phyloP scores from a whole-genome alignment of 2,797 vertebrate genomes.

The Loris lydekkerianus region DNA sequence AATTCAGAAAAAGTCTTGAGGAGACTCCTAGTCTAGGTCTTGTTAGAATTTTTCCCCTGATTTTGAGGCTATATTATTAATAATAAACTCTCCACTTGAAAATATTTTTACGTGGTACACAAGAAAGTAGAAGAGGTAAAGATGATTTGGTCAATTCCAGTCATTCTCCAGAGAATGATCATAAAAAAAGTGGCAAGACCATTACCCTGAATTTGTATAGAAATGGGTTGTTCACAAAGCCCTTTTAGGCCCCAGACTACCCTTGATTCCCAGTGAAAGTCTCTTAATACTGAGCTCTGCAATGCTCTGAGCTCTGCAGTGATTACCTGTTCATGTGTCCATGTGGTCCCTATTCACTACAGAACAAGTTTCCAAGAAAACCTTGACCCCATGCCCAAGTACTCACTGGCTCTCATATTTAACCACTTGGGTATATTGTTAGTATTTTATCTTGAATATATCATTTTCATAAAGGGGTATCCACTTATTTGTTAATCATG shows the following conservation, averaged over 20 bases:
- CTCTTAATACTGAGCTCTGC: not conserved
- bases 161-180: not conserved
- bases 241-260: too few relatives aligned
- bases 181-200: not conserved
- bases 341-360: not conserved
- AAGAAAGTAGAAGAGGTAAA: not conserved
- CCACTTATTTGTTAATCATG: not conserved
- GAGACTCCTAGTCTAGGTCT: not conserved
- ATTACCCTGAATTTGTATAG: not conserved
- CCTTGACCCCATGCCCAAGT: not conserved
- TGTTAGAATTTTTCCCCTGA: not conserved
- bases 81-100: not conserved
- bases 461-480: not conserved
- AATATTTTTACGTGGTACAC: not conserved
- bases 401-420: not conserved
- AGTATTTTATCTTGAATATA: not conserved
- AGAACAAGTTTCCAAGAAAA: not conserved
- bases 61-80: not conserved
- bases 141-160: not conserved
- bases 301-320: too few relatives aligned
- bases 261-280: not conserved
- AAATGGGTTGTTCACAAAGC: not conserved
- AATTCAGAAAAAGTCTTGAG: not conserved
- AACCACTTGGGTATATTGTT: not conserved
- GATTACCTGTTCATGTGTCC: not conserved